A percentile compares a stretch with the other conserved stretches of the same genome.
These are phyloP conservation scores for Laupala kohalensis DNA, from an alignment of 1,140 invertebrate species.

Conservation along the genomic window DNA sequence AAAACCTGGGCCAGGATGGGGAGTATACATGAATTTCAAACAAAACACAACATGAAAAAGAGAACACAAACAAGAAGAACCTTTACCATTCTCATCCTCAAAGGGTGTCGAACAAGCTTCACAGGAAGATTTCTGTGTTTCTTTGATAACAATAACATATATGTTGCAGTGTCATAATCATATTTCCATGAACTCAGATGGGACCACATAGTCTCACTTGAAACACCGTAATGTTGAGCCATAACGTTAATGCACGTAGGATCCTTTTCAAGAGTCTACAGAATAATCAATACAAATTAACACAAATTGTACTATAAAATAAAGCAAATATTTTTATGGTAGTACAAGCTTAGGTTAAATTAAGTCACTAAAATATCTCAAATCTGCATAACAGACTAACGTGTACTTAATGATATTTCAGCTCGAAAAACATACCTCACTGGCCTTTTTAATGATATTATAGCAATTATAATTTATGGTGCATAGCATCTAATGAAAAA, in stretches of 20 bases:
- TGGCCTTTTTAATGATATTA: too few relatives aligned
- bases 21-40: neutral
- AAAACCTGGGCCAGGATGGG: too few relatives aligned
- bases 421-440: too few relatives aligned
- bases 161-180: constrained; percentile 67
- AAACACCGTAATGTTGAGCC: constrained; percentile 34
- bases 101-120: constrained; percentile 20
- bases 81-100: neutral
- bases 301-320: neutral
- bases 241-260: constrained; percentile 52
- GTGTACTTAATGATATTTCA: too few relatives aligned
- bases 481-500: too few relatives aligned
- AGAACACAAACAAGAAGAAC: neutral
- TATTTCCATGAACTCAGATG: constrained; percentile 44
- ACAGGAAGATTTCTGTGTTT: constrained; percentile 44
- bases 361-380: neutral
- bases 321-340: neutral
- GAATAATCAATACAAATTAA: neutral
- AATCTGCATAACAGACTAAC: neutral
- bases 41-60: neutral
- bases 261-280: constrained; percentile 35
- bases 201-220: constrained; percentile 31
- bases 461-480: too few relatives aligned
- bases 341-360: neutral
- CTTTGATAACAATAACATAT: constrained; percentile 52